Evolutionary conservation across 2,113 vertebrate species (phyloP).

Genomic region (Chaenocephalus aceratus): DNA sequence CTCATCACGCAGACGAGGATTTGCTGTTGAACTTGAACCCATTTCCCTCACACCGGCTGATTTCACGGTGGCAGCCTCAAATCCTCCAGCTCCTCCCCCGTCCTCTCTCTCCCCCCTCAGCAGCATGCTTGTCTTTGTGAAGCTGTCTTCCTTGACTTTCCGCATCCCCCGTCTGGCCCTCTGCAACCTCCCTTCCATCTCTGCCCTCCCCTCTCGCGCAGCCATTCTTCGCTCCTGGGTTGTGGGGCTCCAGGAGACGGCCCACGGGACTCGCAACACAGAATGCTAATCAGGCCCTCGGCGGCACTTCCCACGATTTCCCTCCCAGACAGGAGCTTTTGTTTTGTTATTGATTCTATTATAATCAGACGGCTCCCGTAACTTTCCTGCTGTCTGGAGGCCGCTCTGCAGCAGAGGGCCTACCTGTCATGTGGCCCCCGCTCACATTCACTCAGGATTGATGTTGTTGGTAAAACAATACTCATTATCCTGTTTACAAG

Average conservation of each 20-base stretch:
- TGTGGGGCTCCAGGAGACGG: slow-evolving; percentile 73
- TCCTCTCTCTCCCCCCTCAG: not conserved
- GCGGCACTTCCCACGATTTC: slow-evolving; percentile 82
- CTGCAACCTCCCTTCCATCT: slow-evolving; percentile 63
- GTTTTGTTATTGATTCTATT: slow-evolving; percentile 80
- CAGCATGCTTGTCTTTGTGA: slow-evolving; percentile 75
- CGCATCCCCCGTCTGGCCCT: slow-evolving; percentile 77
- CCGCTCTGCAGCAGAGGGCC: slow-evolving; percentile 47
- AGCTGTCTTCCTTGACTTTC: slow-evolving; percentile 82
- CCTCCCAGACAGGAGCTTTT: slow-evolving; percentile 80
- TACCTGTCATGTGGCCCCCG: slow-evolving; percentile 57
- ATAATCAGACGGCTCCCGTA: slow-evolving; percentile 71
- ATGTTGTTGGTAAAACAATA: slow-evolving; percentile 7
- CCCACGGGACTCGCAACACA: slow-evolving; percentile 69
- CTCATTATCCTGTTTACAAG: slow-evolving; percentile 29
- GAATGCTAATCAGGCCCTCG: slow-evolving; percentile 80
- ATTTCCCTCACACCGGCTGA: slow-evolving; percentile 60
- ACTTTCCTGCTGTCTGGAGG: slow-evolving; percentile 77
- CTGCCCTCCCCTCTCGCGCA: slow-evolving; percentile 27
- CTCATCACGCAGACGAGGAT: slow-evolving; percentile 55
- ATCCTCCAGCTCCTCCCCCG: slow-evolving; percentile 18
- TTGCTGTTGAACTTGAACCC: slow-evolving; percentile 82
- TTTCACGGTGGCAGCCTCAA: slow-evolving; percentile 63
- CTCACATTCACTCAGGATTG: slow-evolving; percentile 44
- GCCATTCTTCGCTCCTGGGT: slow-evolving; percentile 73